These are phyloP conservation scores for Drosophila emarginata DNA, from an alignment of 2,888 invertebrate genomes.

Conservation along the genomic window DNA sequence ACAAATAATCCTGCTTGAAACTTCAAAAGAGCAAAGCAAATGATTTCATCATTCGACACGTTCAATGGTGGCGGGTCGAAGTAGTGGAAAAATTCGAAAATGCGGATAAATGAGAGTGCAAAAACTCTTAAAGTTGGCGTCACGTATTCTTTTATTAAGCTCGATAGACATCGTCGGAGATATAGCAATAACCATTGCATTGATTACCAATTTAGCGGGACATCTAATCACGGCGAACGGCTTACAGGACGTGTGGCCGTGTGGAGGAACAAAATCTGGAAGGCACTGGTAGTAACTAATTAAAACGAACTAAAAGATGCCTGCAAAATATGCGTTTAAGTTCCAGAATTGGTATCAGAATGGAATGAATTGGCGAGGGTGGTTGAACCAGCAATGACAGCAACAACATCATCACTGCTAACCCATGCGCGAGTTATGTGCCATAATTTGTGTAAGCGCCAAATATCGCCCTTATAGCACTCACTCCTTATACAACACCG, in stretches of 20 bases:
- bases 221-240: constrained; percentile 65
- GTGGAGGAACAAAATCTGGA: constrained; percentile 9
- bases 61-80: constrained; percentile 45
- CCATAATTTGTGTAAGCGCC: constrained; percentile 72
- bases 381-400: constrained; percentile 24
- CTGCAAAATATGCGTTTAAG: constrained; percentile 31
- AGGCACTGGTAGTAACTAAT: constrained; percentile 56
- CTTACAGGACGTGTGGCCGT: constrained; percentile 48
- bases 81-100: background rate
- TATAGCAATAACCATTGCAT: constrained; percentile 38
- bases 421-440: constrained; percentile 67
- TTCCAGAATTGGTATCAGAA: background rate
- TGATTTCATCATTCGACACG: constrained; percentile 78
- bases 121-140: constrained; percentile 67
- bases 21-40: constrained; percentile 74
- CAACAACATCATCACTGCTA: constrained; percentile 1
- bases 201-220: constrained; percentile 81
- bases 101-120: constrained; percentile 57
- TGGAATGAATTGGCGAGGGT: background rate
- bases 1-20: constrained; percentile 67
- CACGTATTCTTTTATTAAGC: constrained; percentile 82
- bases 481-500: constrained; percentile 3
- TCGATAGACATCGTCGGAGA: constrained; percentile 66
- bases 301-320: constrained; percentile 70
- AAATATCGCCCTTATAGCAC: constrained; percentile 34